Conservation (phyloP, 2,113 vertebrate genomes). For the Istiophorus platypterus region DNA sequence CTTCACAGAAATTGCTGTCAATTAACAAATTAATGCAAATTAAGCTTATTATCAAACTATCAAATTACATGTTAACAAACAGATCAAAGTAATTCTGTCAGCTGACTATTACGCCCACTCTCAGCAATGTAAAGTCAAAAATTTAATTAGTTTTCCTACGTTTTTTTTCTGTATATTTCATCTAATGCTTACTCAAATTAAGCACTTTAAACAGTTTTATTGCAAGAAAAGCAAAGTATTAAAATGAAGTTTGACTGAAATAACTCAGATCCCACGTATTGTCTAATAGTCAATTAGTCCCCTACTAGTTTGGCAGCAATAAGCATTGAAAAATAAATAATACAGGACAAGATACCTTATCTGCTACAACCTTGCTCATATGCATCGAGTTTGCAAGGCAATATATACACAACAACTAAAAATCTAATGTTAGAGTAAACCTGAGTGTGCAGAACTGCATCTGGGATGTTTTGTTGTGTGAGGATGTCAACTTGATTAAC, state of each 20-base stretch:
- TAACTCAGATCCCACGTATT: not conserved
- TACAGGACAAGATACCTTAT: constrained; percentile 5
- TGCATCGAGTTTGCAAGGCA: constrained; percentile 16
- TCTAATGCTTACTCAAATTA: not conserved
- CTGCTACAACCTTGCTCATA: constrained; percentile 53
- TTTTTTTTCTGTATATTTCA: not conserved
- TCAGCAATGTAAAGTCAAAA: not conserved
- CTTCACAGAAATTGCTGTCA: not conserved
- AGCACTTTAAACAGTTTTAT: not conserved
- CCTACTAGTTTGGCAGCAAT: not conserved
- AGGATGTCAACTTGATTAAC: constrained; percentile 37
- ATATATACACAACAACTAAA: constrained; percentile 12
- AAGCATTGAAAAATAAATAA: no score
- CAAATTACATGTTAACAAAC: not conserved
- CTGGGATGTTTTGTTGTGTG: constrained; percentile 29
- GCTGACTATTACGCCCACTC: not conserved
- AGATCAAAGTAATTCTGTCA: not conserved
- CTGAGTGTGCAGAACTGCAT: constrained; percentile 5
- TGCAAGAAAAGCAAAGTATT: not conserved
- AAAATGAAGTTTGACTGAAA: not conserved
- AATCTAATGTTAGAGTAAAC: constrained; percentile 7
- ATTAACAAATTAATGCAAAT: not conserved
- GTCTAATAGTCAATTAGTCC: not conserved
- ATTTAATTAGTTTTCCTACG: not conserved
- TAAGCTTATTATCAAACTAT: not conserved